Evolutionary conservation across 2,797 vertebrate species (phyloP).

Genomic region (Parotocinclus haroldoi): DNA sequence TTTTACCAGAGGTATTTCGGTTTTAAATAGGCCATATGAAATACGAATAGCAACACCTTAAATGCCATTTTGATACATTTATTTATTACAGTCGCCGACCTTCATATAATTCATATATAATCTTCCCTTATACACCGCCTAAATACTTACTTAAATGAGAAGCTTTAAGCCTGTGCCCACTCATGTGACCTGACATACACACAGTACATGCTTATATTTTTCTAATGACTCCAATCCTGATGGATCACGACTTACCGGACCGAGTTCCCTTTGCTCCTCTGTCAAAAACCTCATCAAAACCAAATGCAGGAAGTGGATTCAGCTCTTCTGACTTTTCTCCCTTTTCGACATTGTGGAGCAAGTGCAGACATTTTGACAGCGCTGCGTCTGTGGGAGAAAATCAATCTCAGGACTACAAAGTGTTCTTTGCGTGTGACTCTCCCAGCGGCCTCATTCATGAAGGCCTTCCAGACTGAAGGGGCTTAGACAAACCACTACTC

Average conservation of each 20-base stretch:
- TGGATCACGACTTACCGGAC: slow-evolving; percentile 46
- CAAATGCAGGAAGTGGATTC: slow-evolving; percentile 14
- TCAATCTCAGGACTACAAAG: slow-evolving; percentile 5
- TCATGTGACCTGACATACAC: background rate
- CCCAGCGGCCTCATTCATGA: slow-evolving; percentile 19
- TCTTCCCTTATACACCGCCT: background rate
- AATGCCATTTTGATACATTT: too few relatives aligned
- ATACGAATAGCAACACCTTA: too few relatives aligned
- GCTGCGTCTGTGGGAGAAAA: slow-evolving; percentile 18
- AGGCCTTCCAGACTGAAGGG: background rate
- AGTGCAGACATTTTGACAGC: slow-evolving; percentile 24
- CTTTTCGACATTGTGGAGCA: background rate
- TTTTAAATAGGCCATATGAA: too few relatives aligned
- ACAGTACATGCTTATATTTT: too few relatives aligned
- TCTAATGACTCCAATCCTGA: slow-evolving; percentile 14
- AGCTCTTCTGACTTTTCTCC: slow-evolving; percentile 5
- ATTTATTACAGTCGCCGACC: too few relatives aligned
- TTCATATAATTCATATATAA: too few relatives aligned
- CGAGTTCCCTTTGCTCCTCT: slow-evolving; percentile 38
- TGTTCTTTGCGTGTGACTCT: slow-evolving; percentile 17
- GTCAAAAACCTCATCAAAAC: slow-evolving; percentile 18
- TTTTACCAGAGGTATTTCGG: too few relatives aligned
- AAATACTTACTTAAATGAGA: background rate
- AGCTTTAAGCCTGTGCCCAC: background rate
- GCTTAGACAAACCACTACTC: background rate